Evolutionary conservation across 2,797 vertebrate genomes (phyloP), one percentile per base, ranked within the genome.

Genomic region (Caiman crocodilus): DNA sequence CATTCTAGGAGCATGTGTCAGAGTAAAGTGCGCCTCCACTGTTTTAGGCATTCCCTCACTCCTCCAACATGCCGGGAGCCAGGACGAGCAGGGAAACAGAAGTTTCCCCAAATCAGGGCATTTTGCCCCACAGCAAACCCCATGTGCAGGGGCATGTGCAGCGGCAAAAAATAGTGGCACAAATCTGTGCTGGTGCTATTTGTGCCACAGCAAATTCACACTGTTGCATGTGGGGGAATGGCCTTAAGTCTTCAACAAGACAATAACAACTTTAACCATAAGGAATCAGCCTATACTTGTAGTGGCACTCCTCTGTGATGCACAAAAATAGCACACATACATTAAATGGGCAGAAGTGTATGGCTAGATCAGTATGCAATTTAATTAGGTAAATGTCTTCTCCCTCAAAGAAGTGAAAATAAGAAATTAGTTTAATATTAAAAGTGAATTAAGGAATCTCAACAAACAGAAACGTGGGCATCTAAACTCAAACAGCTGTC

Each of bases 381-480:
- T 63, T 42, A 1, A 50, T 57, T 55, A 30, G 30, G 50, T 76
- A 79, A 50, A 50, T 50, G 42, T 50, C 9, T 50, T 50, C 42
- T 50, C 42, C 6, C 42, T 50, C 42, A 50, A 50, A 50, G 42
- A 67, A 3, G 77, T 92, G 83, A 92, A 87, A 94, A 0, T 2
- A 63, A 55, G 71, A 75, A 67, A 82, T 6, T 42, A 77, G 30
- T 76, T 78, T 4, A 1, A 76, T 6, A 16, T 3, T 35, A 58
- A 90, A 92, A 78, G 73, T 55, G 64, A 94, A 92, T 85, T 76
- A 84, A 74, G 32, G 77, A 88, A 81, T 92, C 83, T 94, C 73
- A 80, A 82, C 82, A 87, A 76, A 50, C 55, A 94, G 82, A 59
- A 91, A 85, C 94, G 32, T 42, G 15, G 12, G 4, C 35, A 14